These are phyloP conservation scores for Cervus canadensis DNA, from an alignment of 2,113 vertebrate genomes.

Conservation along the genomic window DNA sequence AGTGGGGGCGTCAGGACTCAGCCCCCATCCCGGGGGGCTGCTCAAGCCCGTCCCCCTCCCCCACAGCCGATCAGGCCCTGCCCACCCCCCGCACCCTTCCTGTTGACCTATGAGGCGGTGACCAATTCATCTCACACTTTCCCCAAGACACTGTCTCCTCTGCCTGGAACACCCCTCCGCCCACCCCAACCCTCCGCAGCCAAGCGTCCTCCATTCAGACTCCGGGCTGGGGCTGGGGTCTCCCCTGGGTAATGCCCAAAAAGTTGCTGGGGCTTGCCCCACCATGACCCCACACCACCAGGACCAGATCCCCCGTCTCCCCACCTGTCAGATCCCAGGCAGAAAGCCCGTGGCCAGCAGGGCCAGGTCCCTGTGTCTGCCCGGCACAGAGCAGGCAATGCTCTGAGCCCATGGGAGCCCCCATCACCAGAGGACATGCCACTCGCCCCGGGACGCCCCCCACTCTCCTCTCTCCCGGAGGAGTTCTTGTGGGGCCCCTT, in stretches of 20 bases:
- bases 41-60: neutral
- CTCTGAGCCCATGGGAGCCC: neutral
- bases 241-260: neutral
- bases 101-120: accelerated
- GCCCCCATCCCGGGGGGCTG: neutral
- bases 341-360: neutral
- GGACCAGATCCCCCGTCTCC: neutral
- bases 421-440: neutral
- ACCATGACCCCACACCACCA: neutral
- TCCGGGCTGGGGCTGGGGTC: neutral
- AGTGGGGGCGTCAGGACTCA: neutral
- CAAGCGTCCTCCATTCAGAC: too few relatives aligned
- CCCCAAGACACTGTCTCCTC: neutral
- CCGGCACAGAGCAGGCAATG: accelerated
- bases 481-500: neutral
- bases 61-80: neutral
- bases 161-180: neutral
- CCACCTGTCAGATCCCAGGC: neutral
- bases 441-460: accelerated
- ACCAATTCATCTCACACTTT: neutral
- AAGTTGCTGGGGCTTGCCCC: neutral
- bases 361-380: neutral
- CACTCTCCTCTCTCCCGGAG: accelerated
- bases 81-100: neutral
- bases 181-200: neutral